Evolutionary conservation across 2,888 invertebrate species (phyloP).

Genomic region (Laothoe populi): DNA sequence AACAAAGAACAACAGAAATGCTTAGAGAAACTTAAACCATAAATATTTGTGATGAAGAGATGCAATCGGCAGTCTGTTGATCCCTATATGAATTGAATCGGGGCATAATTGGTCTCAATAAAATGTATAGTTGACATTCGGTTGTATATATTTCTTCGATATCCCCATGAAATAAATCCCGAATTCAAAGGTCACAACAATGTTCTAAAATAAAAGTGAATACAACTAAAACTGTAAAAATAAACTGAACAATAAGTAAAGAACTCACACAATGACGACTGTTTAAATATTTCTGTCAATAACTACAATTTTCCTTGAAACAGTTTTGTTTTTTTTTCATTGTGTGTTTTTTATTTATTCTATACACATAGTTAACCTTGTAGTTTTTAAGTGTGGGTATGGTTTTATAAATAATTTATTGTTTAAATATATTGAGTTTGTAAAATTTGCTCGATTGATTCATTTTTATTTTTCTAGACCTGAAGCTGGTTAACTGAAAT

Average conservation of each 20-base stretch:
- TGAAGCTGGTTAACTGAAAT: background rate
- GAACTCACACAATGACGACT: too few species aligned
- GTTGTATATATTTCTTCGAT: background rate
- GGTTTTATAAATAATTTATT: constrained; percentile 19
- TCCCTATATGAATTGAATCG: too few species aligned
- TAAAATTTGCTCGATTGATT: constrained; percentile 4
- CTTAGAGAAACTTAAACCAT: background rate
- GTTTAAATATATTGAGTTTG: constrained; percentile 2
- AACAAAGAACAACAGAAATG: too few species aligned
- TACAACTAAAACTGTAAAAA: background rate
- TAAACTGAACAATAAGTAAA: background rate
- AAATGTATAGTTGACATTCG: background rate
- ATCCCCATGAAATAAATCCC: too few species aligned
- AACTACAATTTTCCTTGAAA: background rate
- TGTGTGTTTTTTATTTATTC: background rate
- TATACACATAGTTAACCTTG: background rate
- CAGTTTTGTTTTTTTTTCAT: background rate
- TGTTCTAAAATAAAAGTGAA: too few species aligned
- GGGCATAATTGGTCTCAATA: too few species aligned
- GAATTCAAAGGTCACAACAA: background rate
- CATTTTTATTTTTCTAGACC: background rate
- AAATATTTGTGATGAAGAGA: background rate
- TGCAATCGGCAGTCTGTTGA: too few species aligned
- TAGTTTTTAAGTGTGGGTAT: constrained; percentile 18
- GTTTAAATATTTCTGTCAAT: background rate